Percentiles rank a stretch among this genome's conserved stretches.
Evolutionary conservation across 2,888 invertebrate genomes (phyloP).

Genomic region (Brassicogethes aeneus): DNA sequence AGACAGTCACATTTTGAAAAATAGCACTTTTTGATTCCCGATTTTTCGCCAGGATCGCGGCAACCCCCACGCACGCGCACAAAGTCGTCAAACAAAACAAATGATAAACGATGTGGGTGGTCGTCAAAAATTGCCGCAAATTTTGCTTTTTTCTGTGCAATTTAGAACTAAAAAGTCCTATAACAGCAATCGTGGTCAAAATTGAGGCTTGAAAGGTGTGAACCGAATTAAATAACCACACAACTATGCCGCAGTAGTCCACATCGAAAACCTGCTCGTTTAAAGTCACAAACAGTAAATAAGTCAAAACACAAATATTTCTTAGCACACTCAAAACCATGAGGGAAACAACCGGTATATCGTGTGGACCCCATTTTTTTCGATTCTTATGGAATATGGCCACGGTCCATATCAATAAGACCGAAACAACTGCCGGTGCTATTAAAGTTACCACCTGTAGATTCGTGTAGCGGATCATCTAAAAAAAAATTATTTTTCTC

Average conservation of each 20-base stretch:
- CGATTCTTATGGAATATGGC: conserved; percentile 45
- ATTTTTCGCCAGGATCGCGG: conserved; percentile 40
- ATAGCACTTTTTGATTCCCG: conserved; percentile 10
- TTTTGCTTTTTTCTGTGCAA: conserved; percentile 33
- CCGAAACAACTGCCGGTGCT: conserved; percentile 40
- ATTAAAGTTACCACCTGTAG: conserved; percentile 40
- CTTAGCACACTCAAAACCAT: conserved; percentile 38
- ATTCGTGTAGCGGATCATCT: conserved; percentile 35
- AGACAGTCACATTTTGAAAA: conserved; percentile 11
- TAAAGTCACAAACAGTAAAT: conserved; percentile 33
- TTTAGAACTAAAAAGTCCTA: conserved; percentile 40
- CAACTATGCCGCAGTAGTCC: conserved; percentile 41
- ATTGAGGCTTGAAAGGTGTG: conserved; percentile 46
- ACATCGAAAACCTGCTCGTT: conserved; percentile 22
- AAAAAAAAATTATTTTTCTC: neutral
- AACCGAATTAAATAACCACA: conserved; percentile 44
- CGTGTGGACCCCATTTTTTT: conserved; percentile 44
- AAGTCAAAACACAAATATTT: conserved; percentile 37
- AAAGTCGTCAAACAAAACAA: conserved; percentile 44
- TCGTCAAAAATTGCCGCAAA: conserved; percentile 36
- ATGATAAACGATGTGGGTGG: conserved; percentile 43
- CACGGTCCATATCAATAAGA: conserved; percentile 42
- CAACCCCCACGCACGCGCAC: conserved; percentile 46
- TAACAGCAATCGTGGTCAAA: conserved; percentile 43
- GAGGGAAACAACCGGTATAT: conserved; percentile 43